Evolutionary conservation across 2,888 invertebrate species (phyloP).

Genomic region (Parelbella ahira): DNA sequence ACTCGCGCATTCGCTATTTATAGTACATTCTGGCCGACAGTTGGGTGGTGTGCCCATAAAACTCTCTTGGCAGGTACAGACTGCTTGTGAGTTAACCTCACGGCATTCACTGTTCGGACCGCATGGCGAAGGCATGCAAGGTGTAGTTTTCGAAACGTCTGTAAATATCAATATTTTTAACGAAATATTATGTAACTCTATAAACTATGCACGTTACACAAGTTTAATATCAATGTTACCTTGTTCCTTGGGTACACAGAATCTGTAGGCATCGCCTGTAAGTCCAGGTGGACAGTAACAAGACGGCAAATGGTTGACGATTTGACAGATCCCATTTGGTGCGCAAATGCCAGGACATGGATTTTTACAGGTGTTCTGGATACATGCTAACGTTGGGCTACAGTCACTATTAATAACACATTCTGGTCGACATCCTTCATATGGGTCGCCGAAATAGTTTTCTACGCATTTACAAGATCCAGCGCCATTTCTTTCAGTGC

Average conservation of each 20-base stretch:
- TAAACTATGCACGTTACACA: too few relatives aligned
- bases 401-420: constrained; percentile 91
- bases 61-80: constrained; percentile 85
- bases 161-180: too few relatives aligned
- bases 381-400: constrained; percentile 85
- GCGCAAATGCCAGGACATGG: constrained; percentile 90
- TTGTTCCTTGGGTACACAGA: constrained; percentile 75
- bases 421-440: constrained; percentile 88
- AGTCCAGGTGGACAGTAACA: constrained; percentile 85
- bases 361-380: constrained; percentile 87
- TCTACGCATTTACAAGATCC: constrained; percentile 86
- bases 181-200: too few relatives aligned
- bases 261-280: constrained; percentile 85
- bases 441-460: constrained; percentile 73
- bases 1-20: constrained; percentile 88
- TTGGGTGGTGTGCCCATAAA: constrained; percentile 89
- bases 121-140: constrained; percentile 87
- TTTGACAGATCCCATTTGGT: constrained; percentile 86
- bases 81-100: constrained; percentile 83
- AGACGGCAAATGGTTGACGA: constrained; percentile 87
- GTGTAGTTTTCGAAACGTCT: constrained; percentile 68
- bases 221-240: too few relatives aligned
- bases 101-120: constrained; percentile 89
- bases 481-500: constrained; percentile 82
- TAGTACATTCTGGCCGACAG: constrained; percentile 90